phyloP scores from a whole-genome alignment of 2,888 invertebrate genomes.

The Sesamia inferens region DNA sequence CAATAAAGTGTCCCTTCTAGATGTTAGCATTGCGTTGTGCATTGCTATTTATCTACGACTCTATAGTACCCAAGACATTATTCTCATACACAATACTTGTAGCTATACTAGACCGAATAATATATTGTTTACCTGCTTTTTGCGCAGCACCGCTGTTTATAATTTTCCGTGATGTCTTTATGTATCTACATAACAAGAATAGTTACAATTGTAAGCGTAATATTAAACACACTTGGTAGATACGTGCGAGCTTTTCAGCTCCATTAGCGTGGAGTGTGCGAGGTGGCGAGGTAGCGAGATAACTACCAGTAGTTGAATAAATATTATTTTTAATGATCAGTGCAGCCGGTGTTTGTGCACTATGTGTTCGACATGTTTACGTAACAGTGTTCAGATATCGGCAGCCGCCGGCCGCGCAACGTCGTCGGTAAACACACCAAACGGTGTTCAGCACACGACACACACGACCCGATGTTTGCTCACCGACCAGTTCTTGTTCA shows the following conservation, averaged over 20 bases:
- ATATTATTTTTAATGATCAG: slow-evolving; percentile 89
- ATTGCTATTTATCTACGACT: slow-evolving; percentile 56
- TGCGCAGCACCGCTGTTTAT: slow-evolving; percentile 75
- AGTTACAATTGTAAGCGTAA: slow-evolving; percentile 59
- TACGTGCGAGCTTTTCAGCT: slow-evolving; percentile 54
- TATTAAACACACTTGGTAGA: slow-evolving; percentile 55
- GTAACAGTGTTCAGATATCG: slow-evolving; percentile 84
- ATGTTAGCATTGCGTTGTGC: slow-evolving; percentile 41
- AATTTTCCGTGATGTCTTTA: slow-evolving; percentile 75
- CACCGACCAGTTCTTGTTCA: slow-evolving; percentile 70
- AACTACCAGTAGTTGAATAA: slow-evolving; percentile 81
- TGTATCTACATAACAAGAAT: slow-evolving; percentile 67
- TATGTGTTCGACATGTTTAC: slow-evolving; percentile 82
- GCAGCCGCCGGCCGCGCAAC: slow-evolving; percentile 60
- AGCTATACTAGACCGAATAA: slow-evolving; percentile 67
- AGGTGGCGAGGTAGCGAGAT: slow-evolving; percentile 57
- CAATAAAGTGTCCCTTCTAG: slow-evolving; percentile 52
- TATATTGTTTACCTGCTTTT: slow-evolving; percentile 76
- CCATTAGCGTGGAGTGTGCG: slow-evolving; percentile 50
- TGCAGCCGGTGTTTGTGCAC: slow-evolving; percentile 83
- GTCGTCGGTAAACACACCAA: slow-evolving; percentile 74
- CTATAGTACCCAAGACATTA: slow-evolving; percentile 53
- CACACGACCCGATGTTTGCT: slow-evolving; percentile 77
- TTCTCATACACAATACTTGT: slow-evolving; percentile 62
- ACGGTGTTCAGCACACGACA: slow-evolving; percentile 75